These are phyloP conservation scores for Pyrrhia umbra DNA, from an alignment of 2,888 invertebrate species.

Conservation along the genomic window DNA sequence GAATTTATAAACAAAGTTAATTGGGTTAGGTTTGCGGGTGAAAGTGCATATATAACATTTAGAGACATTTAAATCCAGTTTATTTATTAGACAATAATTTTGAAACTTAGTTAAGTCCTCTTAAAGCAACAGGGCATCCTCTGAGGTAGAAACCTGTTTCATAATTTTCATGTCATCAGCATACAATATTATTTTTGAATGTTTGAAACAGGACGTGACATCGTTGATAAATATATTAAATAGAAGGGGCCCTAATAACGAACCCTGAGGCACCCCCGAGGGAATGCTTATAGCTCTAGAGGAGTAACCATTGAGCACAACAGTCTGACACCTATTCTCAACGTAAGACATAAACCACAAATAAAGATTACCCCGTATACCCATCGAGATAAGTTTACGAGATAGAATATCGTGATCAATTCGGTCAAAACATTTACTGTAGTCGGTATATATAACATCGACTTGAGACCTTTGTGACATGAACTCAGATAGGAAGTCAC, in stretches of 20 bases:
- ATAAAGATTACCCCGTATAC: background rate
- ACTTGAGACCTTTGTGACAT: no score
- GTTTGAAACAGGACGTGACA: background rate
- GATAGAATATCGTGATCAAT: no score
- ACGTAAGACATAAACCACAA: constrained; percentile 1
- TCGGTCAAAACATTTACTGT: no score
- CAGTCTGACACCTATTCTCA: constrained; percentile 1
- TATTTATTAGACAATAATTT: background rate
- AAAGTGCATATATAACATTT: background rate
- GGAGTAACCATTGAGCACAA: constrained; percentile 5
- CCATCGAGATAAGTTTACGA: no score
- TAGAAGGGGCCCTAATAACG: no score
- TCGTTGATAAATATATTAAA: background rate
- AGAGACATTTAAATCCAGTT: background rate
- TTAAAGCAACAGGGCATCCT: background rate
- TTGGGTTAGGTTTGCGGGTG: background rate
- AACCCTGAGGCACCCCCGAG: constrained; percentile 3
- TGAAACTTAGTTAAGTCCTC: background rate
- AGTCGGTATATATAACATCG: constrained; percentile 10
- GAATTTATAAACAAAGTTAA: background rate
- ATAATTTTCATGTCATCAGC: constrained; percentile 4
- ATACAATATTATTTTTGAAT: background rate
- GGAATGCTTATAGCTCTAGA: constrained; percentile 2
- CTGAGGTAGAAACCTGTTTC: background rate
- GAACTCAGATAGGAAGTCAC: no score